Evolutionary conservation across 2,797 vertebrate species (phyloP).

Genomic region (Chromis chromis): DNA sequence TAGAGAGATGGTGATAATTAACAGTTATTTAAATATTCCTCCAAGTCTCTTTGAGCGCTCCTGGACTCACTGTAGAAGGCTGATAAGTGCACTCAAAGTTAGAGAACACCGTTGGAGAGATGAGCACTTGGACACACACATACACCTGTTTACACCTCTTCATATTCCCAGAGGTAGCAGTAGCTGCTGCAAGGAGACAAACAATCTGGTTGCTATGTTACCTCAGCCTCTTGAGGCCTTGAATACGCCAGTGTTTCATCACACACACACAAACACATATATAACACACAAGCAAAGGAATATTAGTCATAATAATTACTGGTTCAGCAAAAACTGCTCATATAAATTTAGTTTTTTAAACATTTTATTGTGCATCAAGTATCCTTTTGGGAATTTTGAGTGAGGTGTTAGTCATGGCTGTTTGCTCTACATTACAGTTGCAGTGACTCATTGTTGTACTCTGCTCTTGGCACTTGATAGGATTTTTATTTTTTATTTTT

Average conservation of each 20-base stretch:
- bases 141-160: slow-evolving; percentile 70
- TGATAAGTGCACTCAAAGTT: slow-evolving; percentile 22
- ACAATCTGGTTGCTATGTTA: slow-evolving; percentile 75
- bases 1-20: slow-evolving; percentile 24
- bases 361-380: neutral
- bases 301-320: neutral
- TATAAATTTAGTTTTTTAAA: neutral
- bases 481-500: neutral
- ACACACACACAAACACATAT: slow-evolving; percentile 3
- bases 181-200: slow-evolving; percentile 58
- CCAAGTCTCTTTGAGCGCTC: neutral
- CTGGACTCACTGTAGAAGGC: slow-evolving; percentile 13
- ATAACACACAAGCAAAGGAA: slow-evolving; percentile 19
- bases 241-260: slow-evolving; percentile 45
- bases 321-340: slow-evolving; percentile 4
- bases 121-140: slow-evolving; percentile 19
- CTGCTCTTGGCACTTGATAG: neutral
- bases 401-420: neutral
- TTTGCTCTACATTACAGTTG: neutral
- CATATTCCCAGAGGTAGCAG: slow-evolving; percentile 58
- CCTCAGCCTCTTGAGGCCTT: slow-evolving; percentile 45
- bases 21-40: neutral
- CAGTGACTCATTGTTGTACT: neutral
- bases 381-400: neutral
- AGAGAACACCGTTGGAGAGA: slow-evolving; percentile 22